A percentile compares a stretch with the other conserved stretches of the same genome.
phyloP scores from a whole-genome alignment of 2,888 invertebrate species.

The Sminthurides aquaticus region DNA sequence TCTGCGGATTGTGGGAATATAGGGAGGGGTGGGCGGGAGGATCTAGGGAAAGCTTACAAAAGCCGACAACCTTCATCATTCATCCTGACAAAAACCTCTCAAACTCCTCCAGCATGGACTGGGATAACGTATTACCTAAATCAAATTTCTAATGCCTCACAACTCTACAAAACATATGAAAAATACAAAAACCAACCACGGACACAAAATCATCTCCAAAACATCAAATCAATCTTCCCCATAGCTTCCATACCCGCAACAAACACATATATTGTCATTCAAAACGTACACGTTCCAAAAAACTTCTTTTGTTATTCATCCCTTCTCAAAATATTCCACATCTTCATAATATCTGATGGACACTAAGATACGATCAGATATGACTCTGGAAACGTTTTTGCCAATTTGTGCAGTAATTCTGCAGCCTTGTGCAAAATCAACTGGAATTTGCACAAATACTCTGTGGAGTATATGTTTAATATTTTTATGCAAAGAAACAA shows the following conservation, averaged over 20 bases:
- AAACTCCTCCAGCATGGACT: not conserved
- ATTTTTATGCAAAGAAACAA: no score
- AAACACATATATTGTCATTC: not conserved
- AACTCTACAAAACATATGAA: not conserved
- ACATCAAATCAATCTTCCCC: not conserved
- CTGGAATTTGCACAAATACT: no score
- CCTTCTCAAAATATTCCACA: no score
- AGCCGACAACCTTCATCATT: not conserved
- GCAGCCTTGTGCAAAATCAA: no score
- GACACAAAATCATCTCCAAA: not conserved
- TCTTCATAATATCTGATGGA: no score
- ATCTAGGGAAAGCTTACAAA: not conserved
- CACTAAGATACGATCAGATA: no score
- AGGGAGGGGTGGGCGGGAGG: not conserved
- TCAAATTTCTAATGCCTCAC: not conserved
- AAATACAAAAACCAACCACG: not conserved
- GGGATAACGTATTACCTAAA: not conserved
- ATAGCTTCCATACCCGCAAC: not conserved
- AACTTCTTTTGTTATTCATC: no score
- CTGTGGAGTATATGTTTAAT: no score
- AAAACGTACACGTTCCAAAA: no score
- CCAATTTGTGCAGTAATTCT: no score
- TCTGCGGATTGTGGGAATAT: no score
- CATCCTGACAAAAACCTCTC: not conserved
- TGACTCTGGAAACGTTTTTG: no score